Conservation (phyloP, 2,797 vertebrate species). For the Eulemur rubriventer region DNA sequence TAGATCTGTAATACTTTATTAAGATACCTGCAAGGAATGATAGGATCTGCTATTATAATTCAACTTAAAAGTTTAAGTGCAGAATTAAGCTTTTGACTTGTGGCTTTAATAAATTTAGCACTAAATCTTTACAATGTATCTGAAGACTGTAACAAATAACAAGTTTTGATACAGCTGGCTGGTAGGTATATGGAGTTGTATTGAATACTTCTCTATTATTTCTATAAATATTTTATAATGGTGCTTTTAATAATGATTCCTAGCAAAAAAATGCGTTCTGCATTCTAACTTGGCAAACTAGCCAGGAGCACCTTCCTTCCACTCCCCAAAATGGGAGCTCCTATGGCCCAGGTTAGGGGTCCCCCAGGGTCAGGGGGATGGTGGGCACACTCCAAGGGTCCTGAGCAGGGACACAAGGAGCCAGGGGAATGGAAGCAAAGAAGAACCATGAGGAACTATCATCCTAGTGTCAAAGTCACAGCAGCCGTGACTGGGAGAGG, state of each 20-base stretch:
- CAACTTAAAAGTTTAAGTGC: neutral
- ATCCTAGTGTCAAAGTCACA: neutral
- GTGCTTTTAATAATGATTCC: slow-evolving; percentile 23
- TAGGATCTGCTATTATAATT: neutral
- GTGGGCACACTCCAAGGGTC: too few relatives aligned
- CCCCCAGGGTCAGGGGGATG: neutral
- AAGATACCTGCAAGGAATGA: neutral
- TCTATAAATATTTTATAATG: neutral
- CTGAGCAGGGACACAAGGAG: neutral
- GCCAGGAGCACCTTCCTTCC: neutral
- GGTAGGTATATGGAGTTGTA: neutral
- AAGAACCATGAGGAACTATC: neutral
- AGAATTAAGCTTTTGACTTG: neutral
- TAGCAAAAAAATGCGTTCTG: neutral
- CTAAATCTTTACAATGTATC: neutral
- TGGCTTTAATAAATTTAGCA: slow-evolving; percentile 7
- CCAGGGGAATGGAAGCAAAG: neutral
- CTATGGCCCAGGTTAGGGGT: neutral
- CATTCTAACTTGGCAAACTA: neutral
- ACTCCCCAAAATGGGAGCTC: neutral
- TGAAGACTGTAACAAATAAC: neutral
- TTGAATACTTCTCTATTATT: neutral
- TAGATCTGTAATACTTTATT: neutral
- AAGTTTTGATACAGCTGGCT: neutral
- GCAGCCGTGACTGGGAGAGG: neutral